A percentile compares a stretch with the other conserved stretches of the same genome.
phyloP scores from a whole-genome alignment of 1,140 invertebrate species.

The Diabrotica virgifera region DNA sequence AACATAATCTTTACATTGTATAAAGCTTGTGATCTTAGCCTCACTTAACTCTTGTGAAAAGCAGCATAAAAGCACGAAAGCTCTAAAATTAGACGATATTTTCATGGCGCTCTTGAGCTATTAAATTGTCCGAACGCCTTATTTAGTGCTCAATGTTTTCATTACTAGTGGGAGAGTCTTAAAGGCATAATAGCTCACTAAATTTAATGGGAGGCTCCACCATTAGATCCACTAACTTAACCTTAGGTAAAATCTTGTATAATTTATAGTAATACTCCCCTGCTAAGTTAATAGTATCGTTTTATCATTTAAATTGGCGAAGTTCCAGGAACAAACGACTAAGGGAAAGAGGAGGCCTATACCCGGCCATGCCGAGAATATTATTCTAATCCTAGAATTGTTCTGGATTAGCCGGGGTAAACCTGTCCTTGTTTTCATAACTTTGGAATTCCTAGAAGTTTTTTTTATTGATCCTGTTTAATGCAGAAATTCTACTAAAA shows the following conservation, averaged over 20 bases:
- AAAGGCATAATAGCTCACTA: slow-evolving; percentile 20
- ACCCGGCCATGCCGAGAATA: slow-evolving; percentile 21
- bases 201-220: slow-evolving; percentile 22
- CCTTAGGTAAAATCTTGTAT: slow-evolving; percentile 42
- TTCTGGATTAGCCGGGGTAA: slow-evolving; percentile 1
- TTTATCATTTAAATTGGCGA: slow-evolving; percentile 44
- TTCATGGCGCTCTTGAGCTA: slow-evolving; percentile 2
- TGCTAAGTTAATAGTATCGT: slow-evolving; percentile 42
- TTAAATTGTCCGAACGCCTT: slow-evolving; percentile 14
- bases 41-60: not conserved
- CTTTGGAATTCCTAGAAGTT: not conserved
- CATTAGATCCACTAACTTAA: slow-evolving; percentile 25
- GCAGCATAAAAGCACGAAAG: slow-evolving; percentile 4
- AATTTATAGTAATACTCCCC: slow-evolving; percentile 37
- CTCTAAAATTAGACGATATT: slow-evolving; percentile 11
- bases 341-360: slow-evolving; percentile 25
- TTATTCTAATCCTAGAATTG: slow-evolving; percentile 26
- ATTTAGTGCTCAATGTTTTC: slow-evolving; percentile 19
- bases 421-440: slow-evolving; percentile 4
- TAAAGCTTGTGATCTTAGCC: not conserved
- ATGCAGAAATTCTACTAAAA: too few species aligned
- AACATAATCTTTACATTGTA: too few species aligned
- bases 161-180: slow-evolving; percentile 16
- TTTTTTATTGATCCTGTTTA: too few species aligned
- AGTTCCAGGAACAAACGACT: slow-evolving; percentile 35